phyloP scores from a whole-genome alignment of 1,140 invertebrate species.

The Conopomorpha cramerella region DNA sequence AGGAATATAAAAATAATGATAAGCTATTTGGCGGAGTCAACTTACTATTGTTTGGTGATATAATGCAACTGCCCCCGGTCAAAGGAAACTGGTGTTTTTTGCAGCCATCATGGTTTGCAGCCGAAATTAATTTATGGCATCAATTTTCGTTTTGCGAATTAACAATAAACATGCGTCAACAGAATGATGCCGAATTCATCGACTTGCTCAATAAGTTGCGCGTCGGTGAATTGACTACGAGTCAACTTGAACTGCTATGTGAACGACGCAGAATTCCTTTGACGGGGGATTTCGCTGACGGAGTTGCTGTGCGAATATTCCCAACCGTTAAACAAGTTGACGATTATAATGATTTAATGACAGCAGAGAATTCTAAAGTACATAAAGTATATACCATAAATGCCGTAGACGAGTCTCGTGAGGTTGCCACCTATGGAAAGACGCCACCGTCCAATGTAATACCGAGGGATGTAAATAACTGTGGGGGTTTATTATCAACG shows the following conservation, averaged over 20 bases:
- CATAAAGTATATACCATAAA: constrained; percentile 5
- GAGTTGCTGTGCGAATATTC: constrained; percentile 12
- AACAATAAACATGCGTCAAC: constrained; percentile 8
- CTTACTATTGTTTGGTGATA: constrained; percentile 1
- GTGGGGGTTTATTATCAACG: constrained; percentile 8
- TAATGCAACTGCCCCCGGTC: constrained; percentile 1
- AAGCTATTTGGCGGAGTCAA: background rate
- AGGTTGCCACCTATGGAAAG: constrained; percentile 9
- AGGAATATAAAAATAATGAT: constrained; percentile 1
- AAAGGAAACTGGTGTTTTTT: constrained; percentile 1
- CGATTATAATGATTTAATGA: constrained; percentile 13
- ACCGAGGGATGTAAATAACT: constrained; percentile 11
- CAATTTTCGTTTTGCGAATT: constrained; percentile 8
- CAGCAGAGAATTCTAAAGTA: constrained; percentile 3
- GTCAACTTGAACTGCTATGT: constrained; percentile 6
- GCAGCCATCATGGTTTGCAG: constrained; percentile 1
- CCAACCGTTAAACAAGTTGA: constrained; percentile 14
- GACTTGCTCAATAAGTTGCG: constrained; percentile 13
- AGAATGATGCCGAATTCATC: constrained; percentile 12
- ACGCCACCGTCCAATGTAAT: constrained; percentile 9
- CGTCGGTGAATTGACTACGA: constrained; percentile 10
- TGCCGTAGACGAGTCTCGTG: constrained; percentile 11
- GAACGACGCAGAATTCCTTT: constrained; percentile 8
- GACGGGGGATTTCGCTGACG: constrained; percentile 11
- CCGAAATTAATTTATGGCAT: constrained; percentile 8